Evolutionary conservation across 2,797 vertebrate species (phyloP).

Genomic region (Sitta carolinensis): DNA sequence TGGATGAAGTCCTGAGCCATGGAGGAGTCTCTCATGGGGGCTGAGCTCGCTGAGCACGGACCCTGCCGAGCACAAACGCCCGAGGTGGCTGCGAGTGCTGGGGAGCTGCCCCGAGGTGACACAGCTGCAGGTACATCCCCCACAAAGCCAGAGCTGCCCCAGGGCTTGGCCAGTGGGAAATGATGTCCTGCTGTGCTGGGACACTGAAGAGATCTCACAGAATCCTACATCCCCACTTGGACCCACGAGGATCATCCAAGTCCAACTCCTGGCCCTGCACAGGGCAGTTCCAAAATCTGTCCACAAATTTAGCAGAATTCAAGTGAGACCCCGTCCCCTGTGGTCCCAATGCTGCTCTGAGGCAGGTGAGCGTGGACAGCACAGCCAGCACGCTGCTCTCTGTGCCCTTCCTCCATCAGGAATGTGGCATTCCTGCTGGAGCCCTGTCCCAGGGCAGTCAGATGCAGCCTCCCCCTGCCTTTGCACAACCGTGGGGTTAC

Average conservation of each 20-base stretch:
- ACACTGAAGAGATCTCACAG: not conserved
- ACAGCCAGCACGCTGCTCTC: not conserved
- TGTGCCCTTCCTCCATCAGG: not conserved
- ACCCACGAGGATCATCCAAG: not conserved
- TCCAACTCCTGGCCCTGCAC: not conserved
- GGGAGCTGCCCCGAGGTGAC: not conserved
- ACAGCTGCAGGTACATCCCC: not conserved
- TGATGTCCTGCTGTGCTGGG: not conserved
- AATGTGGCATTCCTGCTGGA: not conserved
- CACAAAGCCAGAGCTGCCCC: not conserved
- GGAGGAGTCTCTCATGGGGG: not conserved
- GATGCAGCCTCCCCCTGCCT: not conserved
- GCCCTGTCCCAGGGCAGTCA: not conserved
- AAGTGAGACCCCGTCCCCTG: fast-evolving
- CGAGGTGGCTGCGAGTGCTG: fast-evolving
- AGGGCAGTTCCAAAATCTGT: not conserved
- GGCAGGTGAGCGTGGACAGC: not conserved
- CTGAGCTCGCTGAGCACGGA: not conserved
- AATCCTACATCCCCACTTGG: not conserved
- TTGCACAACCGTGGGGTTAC: constrained; percentile 40
- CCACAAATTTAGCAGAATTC: fast-evolving
- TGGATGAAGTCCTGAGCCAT: constrained; percentile 21
- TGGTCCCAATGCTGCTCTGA: fast-evolving
- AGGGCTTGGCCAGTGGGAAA: not conserved
- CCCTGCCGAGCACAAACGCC: not conserved